Conservation (phyloP, 2,797 vertebrate genomes). For the Babyrousa celebensis region DNA sequence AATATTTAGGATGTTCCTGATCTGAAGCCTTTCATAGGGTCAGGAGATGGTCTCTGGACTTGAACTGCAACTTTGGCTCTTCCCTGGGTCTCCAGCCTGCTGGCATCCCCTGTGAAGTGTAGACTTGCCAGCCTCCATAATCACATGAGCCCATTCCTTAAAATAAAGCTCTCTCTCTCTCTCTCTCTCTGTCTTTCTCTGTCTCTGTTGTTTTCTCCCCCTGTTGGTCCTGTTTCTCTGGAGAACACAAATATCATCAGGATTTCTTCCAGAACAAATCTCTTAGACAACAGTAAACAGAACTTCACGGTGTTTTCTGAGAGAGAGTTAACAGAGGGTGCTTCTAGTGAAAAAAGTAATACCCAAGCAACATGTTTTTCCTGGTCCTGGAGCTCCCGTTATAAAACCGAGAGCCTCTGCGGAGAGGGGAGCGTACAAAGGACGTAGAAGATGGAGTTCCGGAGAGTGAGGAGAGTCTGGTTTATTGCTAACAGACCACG, state of each 20-base stretch:
- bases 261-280: not conserved
- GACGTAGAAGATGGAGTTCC: slow-evolving; percentile 50
- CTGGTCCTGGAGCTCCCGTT: not conserved
- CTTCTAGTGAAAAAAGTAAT: slow-evolving; percentile 64
- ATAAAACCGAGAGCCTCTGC: not conserved
- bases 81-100: not conserved
- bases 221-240: slow-evolving; percentile 1
- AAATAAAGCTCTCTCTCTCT: not conserved
- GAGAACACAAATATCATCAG: not conserved
- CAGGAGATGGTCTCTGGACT: not conserved
- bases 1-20: not conserved
- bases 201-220: not conserved
- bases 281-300: slow-evolving; percentile 13
- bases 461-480: slow-evolving; percentile 62
- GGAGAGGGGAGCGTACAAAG: not conserved
- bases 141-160: not conserved
- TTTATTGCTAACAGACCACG: slow-evolving; percentile 69
- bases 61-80: not conserved
- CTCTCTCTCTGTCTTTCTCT: not conserved
- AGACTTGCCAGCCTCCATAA: not conserved
- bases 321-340: slow-evolving; percentile 1
- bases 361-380: not conserved
- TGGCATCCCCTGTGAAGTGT: not conserved
- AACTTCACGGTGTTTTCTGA: slow-evolving; percentile 46
- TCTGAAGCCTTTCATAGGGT: not conserved